Conservation (phyloP, 2,797 vertebrate genomes). For the Siniperca scherzeri region DNA sequence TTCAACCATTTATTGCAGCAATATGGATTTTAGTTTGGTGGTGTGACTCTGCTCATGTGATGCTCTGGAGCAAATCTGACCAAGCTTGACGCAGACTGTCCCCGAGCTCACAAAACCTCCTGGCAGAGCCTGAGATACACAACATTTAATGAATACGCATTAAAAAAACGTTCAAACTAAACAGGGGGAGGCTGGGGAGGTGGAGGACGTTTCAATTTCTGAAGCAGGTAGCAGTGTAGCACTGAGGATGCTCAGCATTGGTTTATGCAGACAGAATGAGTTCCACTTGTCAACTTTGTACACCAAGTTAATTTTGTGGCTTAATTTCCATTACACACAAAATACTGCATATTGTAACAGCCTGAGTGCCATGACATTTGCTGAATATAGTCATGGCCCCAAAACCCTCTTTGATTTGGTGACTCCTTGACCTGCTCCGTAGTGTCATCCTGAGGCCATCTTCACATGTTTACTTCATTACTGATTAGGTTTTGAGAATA, state of each 20-base stretch:
- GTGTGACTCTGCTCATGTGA: neutral
- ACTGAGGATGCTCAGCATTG: no score
- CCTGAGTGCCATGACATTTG: neutral
- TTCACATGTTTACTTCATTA: no score
- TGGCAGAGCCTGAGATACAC: neutral
- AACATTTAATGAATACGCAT: slow-evolving; percentile 2
- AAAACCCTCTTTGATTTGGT: neutral
- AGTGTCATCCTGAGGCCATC: no score
- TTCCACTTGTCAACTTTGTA: neutral
- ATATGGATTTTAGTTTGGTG: neutral
- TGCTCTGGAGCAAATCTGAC: neutral
- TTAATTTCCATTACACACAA: neutral
- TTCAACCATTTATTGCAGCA: neutral
- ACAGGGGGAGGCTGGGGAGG: no score
- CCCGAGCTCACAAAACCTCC: neutral
- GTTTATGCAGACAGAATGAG: no score
- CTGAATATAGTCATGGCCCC: neutral
- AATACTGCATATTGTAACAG: neutral
- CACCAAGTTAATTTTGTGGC: neutral
- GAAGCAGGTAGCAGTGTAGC: no score
- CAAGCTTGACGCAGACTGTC: neutral
- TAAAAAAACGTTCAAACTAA: no score
- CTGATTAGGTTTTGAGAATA: no score
- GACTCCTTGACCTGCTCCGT: neutral
- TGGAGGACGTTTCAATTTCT: no score